Base-by-base conservation (phyloP, 1,140 invertebrate species). In the Drosophila pandora region DNA sequence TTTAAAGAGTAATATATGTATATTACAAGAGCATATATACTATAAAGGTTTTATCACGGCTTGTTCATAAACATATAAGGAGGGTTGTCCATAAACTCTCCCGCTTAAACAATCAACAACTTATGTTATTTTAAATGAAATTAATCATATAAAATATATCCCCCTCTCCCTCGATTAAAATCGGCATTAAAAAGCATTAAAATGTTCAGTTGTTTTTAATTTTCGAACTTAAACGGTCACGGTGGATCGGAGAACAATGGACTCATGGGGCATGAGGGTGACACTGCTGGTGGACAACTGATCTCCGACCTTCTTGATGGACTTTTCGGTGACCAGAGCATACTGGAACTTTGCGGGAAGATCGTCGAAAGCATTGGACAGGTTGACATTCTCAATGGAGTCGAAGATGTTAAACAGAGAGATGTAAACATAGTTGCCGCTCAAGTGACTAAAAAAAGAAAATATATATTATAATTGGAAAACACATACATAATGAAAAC, bases 211-310 rank as follows among this genome's bases (percentile, higher is more conserved):
- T 12, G 0, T 37, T 37, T 52, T 60, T 68, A 49, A 48, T 56
- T 12, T 39, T 39, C 25, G 13, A 34, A 23, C 34, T 64, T 69
- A 88, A 30, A 53, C 30, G 6, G 56, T 90, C 2, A 8, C 74
- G 6, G 69, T 75, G 22, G 85, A 90, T n/a, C 87, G 87, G 8
- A 90, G 47, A n/a, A 90, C 85, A 53, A 90, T 50, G 37, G 81
- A 43, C 52, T 90, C 85, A 47, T 90, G 61, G n/a, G 85, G 85
- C 85, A 90, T 90, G 9, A 90, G 56, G 9, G 87, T 90, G n/a
- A 90, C 58, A 10, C 81, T 90, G 34, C 48, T 61, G 32, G 68
- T 53, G 8, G 76, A 55, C 17, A 90, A 53, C 39, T 71, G 56
- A 39, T 90, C 85, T 3, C 84, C 79, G 28, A 89, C 41, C 45